Evolutionary conservation across 2,888 invertebrate species (phyloP).

Genomic region (Metallyticus violacea): DNA sequence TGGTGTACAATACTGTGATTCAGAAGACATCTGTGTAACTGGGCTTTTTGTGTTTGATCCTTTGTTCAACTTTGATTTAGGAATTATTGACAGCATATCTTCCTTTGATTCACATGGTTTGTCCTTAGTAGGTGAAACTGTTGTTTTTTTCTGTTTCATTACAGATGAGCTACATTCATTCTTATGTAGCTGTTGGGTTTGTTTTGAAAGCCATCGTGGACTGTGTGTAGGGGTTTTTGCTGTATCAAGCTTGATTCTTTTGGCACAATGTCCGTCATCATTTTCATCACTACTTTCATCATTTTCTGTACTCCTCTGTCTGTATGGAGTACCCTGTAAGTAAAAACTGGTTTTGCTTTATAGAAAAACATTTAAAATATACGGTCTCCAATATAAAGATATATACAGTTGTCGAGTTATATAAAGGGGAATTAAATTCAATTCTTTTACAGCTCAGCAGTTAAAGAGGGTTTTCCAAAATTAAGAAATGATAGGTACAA

Average conservation of each 20-base stretch:
- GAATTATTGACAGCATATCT: neutral
- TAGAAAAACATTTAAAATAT: too few relatives aligned
- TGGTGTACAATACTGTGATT: neutral
- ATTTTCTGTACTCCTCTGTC: neutral
- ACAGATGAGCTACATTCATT: neutral
- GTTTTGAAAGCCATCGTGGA: neutral
- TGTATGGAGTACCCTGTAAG: neutral
- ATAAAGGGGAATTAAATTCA: too few relatives aligned
- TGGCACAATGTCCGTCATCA: neutral
- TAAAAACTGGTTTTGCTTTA: too few relatives aligned
- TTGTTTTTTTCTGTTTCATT: neutral
- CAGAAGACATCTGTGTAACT: neutral
- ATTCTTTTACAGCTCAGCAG: too few relatives aligned
- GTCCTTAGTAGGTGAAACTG: neutral
- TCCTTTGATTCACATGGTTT: neutral
- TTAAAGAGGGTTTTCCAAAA: too few relatives aligned
- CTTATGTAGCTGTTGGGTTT: neutral
- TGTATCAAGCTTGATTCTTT: neutral
- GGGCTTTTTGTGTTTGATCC: neutral
- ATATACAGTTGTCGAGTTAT: too few relatives aligned
- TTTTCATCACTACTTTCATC: neutral
- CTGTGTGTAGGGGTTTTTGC: neutral
- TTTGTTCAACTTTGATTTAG: neutral
- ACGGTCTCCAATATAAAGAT: too few relatives aligned
- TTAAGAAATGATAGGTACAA: too few relatives aligned